A percentile compares a stretch with the other conserved stretches of the same genome.
These are phyloP conservation scores for Lepidochitona cinerea DNA, from an alignment of 2,888 invertebrate species.

Conservation along the genomic window DNA sequence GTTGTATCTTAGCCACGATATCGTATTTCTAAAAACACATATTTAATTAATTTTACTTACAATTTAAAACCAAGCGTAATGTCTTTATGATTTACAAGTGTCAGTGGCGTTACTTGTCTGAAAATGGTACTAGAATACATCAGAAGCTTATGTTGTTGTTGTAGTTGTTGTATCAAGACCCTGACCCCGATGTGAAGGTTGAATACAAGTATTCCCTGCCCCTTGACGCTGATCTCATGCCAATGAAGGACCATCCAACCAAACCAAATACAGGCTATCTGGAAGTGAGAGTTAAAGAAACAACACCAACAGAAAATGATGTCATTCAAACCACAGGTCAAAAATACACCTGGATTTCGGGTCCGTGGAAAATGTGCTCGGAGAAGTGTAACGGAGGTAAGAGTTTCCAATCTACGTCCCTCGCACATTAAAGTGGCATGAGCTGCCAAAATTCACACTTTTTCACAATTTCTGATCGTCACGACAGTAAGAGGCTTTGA, in stretches of 20 bases:
- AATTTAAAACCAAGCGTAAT: too few relatives aligned
- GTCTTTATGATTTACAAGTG: too few relatives aligned
- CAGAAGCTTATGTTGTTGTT: too few relatives aligned
- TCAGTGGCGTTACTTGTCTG: too few relatives aligned
- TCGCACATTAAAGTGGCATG: too few relatives aligned
- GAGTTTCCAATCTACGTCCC: not conserved
- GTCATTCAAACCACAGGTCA: not conserved
- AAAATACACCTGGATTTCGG: not conserved
- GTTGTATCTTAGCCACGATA: too few relatives aligned
- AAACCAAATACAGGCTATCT: not conserved
- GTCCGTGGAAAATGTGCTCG: not conserved
- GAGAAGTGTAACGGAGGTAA: not conserved
- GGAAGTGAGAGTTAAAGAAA: not conserved
- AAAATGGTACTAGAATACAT: too few relatives aligned
- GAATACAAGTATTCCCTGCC: conserved; percentile 4
- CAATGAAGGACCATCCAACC: not conserved
- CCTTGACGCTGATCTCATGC: not conserved
- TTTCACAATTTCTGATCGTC: too few relatives aligned
- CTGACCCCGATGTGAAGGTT: conserved; percentile 3
- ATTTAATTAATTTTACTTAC: too few relatives aligned
- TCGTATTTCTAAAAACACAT: too few relatives aligned
- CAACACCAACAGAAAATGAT: not conserved
- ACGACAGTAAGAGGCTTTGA: too few relatives aligned
- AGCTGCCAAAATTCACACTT: too few relatives aligned
- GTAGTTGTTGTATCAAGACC: not conserved